Evolutionary conservation across 2,888 invertebrate genomes (phyloP).

Genomic region (Lottia gigantea): DNA sequence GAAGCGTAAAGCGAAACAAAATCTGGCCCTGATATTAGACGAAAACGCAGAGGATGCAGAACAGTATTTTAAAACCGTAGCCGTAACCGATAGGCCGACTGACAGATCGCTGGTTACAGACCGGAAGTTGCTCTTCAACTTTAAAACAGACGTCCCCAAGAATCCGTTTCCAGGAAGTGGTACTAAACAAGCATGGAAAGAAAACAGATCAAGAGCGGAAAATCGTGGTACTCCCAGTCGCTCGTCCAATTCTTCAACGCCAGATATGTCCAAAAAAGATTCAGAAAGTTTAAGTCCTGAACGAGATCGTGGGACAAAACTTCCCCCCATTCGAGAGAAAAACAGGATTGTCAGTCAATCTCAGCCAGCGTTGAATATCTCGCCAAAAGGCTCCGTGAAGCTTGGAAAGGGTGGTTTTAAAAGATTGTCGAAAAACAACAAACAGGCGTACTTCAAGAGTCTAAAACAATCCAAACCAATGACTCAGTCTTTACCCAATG

Average conservation of each 20-base stretch:
- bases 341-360: constrained; percentile 4
- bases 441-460: constrained; percentile 11
- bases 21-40: constrained; percentile 19
- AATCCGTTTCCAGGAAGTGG: background rate
- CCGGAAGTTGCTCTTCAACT: background rate
- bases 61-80: constrained; percentile 52
- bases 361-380: constrained; percentile 7
- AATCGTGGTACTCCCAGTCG: background rate
- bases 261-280: constrained; percentile 8
- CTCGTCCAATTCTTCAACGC: constrained; percentile 14
- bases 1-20: constrained; percentile 33
- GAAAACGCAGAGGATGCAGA: constrained; percentile 48
- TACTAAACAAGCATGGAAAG: background rate
- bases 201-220: background rate
- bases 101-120: background rate
- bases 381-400: constrained; percentile 11
- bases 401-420: background rate
- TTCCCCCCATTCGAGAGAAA: constrained; percentile 41
- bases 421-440: background rate
- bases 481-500: constrained; percentile 22
- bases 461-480: constrained; percentile 13
- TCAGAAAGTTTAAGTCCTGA: constrained; percentile 13
- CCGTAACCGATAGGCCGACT: constrained; percentile 27
- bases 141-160: background rate
- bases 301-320: constrained; percentile 24